phyloP scores from a whole-genome alignment of 2,113 vertebrate species.

The Capra hircus region DNA sequence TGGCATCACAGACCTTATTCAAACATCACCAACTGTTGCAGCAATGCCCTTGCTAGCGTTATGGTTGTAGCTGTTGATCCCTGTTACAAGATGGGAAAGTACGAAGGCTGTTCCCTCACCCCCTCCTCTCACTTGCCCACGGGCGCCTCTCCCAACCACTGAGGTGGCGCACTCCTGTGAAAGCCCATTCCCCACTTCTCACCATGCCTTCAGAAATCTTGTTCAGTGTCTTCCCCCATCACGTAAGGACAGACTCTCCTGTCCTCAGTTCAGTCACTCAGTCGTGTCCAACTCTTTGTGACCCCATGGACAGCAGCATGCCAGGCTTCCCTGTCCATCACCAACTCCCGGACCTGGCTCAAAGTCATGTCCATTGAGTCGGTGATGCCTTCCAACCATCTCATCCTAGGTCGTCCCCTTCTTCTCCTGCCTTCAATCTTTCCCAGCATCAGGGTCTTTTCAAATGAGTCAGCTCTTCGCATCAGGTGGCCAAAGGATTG shows the following conservation, averaged over 20 bases:
- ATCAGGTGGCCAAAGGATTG: neutral
- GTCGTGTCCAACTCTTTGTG: no score
- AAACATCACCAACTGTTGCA: neutral
- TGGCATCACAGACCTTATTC: neutral
- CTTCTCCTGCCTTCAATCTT: no score
- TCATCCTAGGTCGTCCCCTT: no score
- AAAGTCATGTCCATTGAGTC: no score
- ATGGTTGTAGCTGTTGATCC: neutral
- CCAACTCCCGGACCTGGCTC: no score
- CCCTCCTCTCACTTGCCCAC: neutral
- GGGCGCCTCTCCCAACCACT: neutral
- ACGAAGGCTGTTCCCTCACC: neutral
- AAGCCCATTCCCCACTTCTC: neutral
- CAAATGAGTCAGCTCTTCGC: neutral
- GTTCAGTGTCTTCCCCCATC: neutral
- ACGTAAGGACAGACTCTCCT: neutral
- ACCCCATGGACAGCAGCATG: no score
- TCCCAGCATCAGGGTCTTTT: neutral
- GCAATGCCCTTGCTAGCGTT: neutral
- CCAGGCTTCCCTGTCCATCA: no score
- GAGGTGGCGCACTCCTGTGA: neutral
- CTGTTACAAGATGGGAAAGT: neutral
- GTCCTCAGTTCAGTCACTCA: neutral
- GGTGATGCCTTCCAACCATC: no score
- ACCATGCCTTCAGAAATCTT: neutral